Base-by-base conservation (phyloP, 1,140 invertebrate species). In the Caenorhabditis elegans region DNA sequence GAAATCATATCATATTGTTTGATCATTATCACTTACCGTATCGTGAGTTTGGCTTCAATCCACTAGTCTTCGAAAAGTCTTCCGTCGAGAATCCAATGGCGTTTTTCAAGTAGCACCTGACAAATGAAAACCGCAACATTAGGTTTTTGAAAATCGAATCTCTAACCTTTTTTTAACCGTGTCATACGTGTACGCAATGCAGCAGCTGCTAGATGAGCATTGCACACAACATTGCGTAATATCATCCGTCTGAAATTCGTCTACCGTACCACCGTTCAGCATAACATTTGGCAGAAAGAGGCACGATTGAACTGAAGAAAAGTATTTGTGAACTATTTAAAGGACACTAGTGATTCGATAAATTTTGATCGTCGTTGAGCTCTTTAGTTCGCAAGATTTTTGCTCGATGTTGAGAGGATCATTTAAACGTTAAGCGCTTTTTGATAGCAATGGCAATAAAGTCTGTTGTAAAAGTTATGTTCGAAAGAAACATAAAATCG, bases 121-220 rank as follows among this genome's bases (percentile, higher is more conserved):
- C 19, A 78, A 43, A 60, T 31, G 17, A 34, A 53, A 53, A 22
- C 3, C 26, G 46, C 28, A n/a, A 79, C 34, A 11, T 19, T 55
- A 0, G 10, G 6, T 31, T 22, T 17, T 19, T 43, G 31, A 76
- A 76, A 47, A 3, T 47, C n/a, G 13, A 34, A 36, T 43, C 11
- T 31, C 46, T 5, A 43, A 79, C 78, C 78, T 65, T 47, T 79
- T 79, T 26, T 46, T 39, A 13, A 43, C 39, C 0, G 51, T 65
- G 26, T 60, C 36, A 47, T 43, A 79, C 3, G 78, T 79, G 39
- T 79, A 79, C 10, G 78, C 78, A 43, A 43, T 79, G 26, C 78
- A 79, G 39, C 78, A 79, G 15, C 17, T 13, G 28, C 55, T 55
- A 8, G n/a, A 65, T 2, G 78, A 79, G 55, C 78, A 79, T 47